Evolutionary conservation across 2,113 vertebrate genomes (phyloP).

Genomic region (Bagarius yarrelli): DNA sequence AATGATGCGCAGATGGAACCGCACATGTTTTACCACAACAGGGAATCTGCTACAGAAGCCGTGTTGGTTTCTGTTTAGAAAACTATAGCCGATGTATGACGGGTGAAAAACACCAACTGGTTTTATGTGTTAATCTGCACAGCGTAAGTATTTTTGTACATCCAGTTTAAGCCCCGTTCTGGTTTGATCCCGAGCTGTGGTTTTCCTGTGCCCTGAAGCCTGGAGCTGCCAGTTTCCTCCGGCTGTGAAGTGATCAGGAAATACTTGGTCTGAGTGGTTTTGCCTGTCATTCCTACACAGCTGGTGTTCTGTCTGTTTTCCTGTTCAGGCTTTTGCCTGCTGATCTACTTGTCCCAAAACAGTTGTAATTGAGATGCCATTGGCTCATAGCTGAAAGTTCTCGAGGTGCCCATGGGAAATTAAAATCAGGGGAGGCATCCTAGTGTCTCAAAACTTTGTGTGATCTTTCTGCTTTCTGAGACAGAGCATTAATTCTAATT

Average conservation of each 20-base stretch:
- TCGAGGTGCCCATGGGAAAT: conserved; percentile 39
- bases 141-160: neutral
- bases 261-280: conserved; percentile 43
- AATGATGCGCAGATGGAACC: neutral
- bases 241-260: conserved; percentile 16
- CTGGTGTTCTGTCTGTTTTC: conserved; percentile 39
- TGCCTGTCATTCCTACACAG: conserved; percentile 37
- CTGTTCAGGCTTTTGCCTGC: conserved; percentile 49
- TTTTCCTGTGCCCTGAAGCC: neutral
- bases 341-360: conserved; percentile 46
- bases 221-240: conserved; percentile 28
- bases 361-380: conserved; percentile 49
- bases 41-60: neutral
- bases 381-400: conserved; percentile 33
- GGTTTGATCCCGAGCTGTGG: neutral
- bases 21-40: neutral
- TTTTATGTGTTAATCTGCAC: neutral
- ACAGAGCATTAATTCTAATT: conserved; percentile 63
- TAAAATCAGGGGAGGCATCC: conserved; percentile 37
- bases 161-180: neutral
- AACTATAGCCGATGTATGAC: neutral
- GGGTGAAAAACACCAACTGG: neutral
- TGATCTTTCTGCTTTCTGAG: conserved; percentile 4
- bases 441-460: neutral
- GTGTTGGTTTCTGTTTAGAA: neutral